A percentile compares a stretch with the other conserved stretches of the same genome.
These are phyloP conservation scores for Brachyptera putata DNA, from an alignment of 2,888 invertebrate species.

Conservation along the genomic window DNA sequence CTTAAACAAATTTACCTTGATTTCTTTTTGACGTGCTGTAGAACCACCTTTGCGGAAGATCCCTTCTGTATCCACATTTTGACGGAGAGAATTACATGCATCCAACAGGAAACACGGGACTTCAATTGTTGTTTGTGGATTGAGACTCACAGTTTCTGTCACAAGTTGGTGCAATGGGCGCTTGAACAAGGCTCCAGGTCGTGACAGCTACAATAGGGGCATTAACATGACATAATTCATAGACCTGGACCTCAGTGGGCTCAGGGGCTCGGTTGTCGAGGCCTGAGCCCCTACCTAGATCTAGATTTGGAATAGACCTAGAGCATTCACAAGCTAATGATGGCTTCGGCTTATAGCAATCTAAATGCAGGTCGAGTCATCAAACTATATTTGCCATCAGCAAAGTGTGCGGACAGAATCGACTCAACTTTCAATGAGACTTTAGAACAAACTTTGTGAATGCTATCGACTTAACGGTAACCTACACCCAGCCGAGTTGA, in stretches of 20 bases:
- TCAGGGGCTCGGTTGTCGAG: too few relatives aligned
- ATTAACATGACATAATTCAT: too few relatives aligned
- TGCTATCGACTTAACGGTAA: too few relatives aligned
- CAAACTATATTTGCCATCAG: slow-evolving; percentile 23
- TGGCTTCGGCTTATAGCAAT: not conserved
- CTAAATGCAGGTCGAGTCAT: not conserved
- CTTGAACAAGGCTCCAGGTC: slow-evolving; percentile 50
- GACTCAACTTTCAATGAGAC: too few relatives aligned
- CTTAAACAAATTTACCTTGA: slow-evolving; percentile 62
- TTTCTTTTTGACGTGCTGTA: slow-evolving; percentile 73
- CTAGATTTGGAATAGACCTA: not conserved
- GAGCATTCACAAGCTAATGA: not conserved
- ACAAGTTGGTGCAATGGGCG: slow-evolving; percentile 51
- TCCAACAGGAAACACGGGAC: slow-evolving; percentile 70
- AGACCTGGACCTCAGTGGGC: not conserved
- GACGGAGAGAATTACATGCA: slow-evolving; percentile 63
- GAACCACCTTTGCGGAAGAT: slow-evolving; percentile 87
- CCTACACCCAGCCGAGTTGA: too few relatives aligned
- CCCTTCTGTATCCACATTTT: slow-evolving; percentile 72
- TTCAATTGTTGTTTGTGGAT: slow-evolving; percentile 64
- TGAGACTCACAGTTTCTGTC: slow-evolving; percentile 55
- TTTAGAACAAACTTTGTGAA: too few relatives aligned
- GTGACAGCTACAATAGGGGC: slow-evolving; percentile 25
- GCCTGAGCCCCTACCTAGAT: not conserved
- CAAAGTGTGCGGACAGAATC: too few relatives aligned